Evolutionary conservation across 2,888 invertebrate genomes (phyloP), one percentile per base, ranked within the genome.

Genomic region (Cantharis lateralis): DNA sequence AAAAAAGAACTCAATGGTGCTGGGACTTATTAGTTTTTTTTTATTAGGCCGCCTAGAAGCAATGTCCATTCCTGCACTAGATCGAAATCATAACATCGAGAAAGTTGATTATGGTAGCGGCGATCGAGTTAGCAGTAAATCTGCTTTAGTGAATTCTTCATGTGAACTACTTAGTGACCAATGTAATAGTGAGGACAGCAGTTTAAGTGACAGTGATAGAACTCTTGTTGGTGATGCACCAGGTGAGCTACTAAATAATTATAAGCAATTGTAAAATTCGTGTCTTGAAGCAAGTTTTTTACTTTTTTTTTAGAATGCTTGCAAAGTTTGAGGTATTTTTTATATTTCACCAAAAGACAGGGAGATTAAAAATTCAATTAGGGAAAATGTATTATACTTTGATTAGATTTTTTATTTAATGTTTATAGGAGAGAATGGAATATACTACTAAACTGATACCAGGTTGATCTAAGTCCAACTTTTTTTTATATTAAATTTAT

Each of bases 181-280:
- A 83, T 93, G 93, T 84, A 93, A 93, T 82, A 93, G 93, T 82
- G 94, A 94, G 85, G 94, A 94, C 83, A 94, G 94, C 84, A 94
- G 94, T 85, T 89, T 94, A 61, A 94, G 94, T 80, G 94, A 94
- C 84, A 93, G 94, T 82, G 94, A 94, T 86, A 81, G 91, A 81
- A 92, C 92, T 1, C 86, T 92, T 74, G 90, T 92, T 18, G 92
- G 91, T 11, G 91, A 91, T 82, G 89, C 89, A 1, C 91, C 90
- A 61, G 91, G 91, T 83, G 89, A 88, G 32, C 69, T 48, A 28
- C n/a, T 48, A 48, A 48, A 48, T n/a, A 48, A n/a, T n/a, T 48
- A 4, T 5, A 48, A n/a, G n/a, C 9, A n/a, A n/a, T 48, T 48
- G n/a, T 48, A 48, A 48, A 32, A 48, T n/a, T 48, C 7, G 0